Evolutionary conservation across 2,113 vertebrate species (phyloP).

Genomic region (Sus scrofa): DNA sequence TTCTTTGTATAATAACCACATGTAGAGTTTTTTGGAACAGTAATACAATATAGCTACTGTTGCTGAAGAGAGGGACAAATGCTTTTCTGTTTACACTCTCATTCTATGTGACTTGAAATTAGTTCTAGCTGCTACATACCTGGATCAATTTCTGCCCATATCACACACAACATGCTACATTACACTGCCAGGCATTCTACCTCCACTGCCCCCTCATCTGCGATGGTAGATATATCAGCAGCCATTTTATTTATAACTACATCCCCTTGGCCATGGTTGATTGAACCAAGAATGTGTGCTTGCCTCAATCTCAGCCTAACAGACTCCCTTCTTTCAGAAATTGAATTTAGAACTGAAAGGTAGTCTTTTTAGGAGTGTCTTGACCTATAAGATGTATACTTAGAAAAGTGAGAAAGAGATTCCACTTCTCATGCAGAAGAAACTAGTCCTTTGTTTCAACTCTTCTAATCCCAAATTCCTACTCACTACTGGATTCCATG

Average conservation of each 20-base stretch:
- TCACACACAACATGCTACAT: neutral
- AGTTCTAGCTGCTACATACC: neutral
- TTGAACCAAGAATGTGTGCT: neutral
- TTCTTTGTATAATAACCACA: conserved; percentile 70
- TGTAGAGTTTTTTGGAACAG: conserved; percentile 24
- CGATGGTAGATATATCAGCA: neutral
- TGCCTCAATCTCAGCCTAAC: neutral
- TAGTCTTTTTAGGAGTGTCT: neutral
- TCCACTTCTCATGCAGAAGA: neutral
- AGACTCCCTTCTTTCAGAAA: conserved; percentile 18
- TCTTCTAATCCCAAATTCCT: neutral
- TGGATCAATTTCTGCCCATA: conserved; percentile 14
- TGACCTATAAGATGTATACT: neutral
- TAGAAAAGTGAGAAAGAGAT: neutral
- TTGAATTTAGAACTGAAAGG: conserved; percentile 12
- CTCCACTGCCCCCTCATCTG: neutral
- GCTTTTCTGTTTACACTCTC: neutral
- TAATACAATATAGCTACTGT: neutral
- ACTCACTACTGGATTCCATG: neutral
- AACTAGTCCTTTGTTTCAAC: neutral
- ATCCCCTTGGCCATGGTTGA: neutral
- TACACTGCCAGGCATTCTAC: neutral
- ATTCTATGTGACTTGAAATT: conserved; percentile 40
- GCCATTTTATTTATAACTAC: neutral
- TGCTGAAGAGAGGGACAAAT: neutral